Conservation (phyloP, 30 jellyfish, hydroid and myxozoan genomes). For the Mastigias papua region DNA sequence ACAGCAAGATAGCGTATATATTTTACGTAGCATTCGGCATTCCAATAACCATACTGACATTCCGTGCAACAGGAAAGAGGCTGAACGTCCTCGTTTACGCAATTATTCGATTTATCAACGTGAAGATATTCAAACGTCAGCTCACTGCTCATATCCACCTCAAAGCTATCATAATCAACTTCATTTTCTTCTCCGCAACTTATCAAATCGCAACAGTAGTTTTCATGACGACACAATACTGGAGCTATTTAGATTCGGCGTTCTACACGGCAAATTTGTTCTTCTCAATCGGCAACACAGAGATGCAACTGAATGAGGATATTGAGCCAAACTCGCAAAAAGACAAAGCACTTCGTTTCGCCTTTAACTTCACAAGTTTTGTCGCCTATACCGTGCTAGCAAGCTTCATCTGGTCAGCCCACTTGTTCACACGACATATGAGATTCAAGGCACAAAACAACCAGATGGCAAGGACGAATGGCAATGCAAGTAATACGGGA, state of each 20-base stretch:
- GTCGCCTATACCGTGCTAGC: conserved; percentile 86
- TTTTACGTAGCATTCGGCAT: conserved; percentile 91
- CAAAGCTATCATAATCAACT: conserved; percentile 85
- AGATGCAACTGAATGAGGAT: conserved; percentile 64
- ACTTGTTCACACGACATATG: conserved; percentile 97
- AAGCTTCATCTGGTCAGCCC: conserved; percentile 96
- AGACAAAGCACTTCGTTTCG: conserved; percentile 85
- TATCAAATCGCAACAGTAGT: conserved; percentile 67
- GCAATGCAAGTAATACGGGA: conserved; percentile 57
- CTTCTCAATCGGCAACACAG: conserved; percentile 94
- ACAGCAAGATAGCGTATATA: conserved; percentile 89
- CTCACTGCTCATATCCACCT: conserved; percentile 90
- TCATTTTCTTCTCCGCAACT: conserved; percentile 67
- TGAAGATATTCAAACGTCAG: conserved; percentile 88
- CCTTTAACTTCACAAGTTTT: conserved; percentile 77
- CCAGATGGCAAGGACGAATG: conserved; percentile 86
- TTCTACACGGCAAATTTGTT: conserved; percentile 77
- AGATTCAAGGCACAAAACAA: conserved; percentile 98
- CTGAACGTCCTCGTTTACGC: conserved; percentile 87
- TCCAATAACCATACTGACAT: conserved; percentile 87
- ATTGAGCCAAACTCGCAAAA: conserved; percentile 69
- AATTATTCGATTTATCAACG: conserved; percentile 91
- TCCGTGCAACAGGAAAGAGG: conserved; percentile 99
- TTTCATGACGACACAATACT: conserved; percentile 85
- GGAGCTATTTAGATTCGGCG: conserved; percentile 80